Evolutionary conservation across 2,113 vertebrate genomes (phyloP), one percentile per base, ranked within the genome.

Genomic region (Enhydra lutris): DNA sequence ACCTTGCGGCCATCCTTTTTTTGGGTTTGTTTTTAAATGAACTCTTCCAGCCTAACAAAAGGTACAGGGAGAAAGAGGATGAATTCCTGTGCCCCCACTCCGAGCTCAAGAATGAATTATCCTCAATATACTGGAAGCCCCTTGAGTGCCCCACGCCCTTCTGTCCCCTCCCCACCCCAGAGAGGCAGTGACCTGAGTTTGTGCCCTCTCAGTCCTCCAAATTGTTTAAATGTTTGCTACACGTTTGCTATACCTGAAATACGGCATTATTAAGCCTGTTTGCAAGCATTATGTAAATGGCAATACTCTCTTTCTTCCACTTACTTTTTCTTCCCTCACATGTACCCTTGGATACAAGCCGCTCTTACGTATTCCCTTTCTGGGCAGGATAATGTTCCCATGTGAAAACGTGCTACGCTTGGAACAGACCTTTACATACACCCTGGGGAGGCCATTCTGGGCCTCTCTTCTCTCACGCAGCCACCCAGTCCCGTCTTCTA

Each of bases 131-230:
- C 18, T 11, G 34, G 36, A 50, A 47, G 42, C 6, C 29, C 29
- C 17, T 6, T 29, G 57, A 50, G 21, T 1, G 1, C 8, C 26
- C 18, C 21, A 17, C 14, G 26, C 4, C 21, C 34, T 3, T 4
- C 3, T 23, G 9, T 5, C 12, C 20, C 47, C 42, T 47, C 29
- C 2, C 76, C 31, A n/a, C 8, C 23, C 45, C 13, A 34, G 21
- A 55, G 63, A 59, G 71, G 31, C 63, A 67, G 29, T 31, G 11
- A 3, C 11, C 7, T 36, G 67, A 79, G 45, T 47, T 47, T 67
- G 36, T 45, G 69, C 17, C 42, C 79, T 50, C n/a, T 21, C 21
- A 8, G 26, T 90, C 26, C 55, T 42, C 42, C 6, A 84, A 45
- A 47, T 71, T 24, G 57, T 74, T 76, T 80, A 15, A 82, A 52